Conservation (phyloP, 2,113 vertebrate species). For the Colaptes auratus region DNA sequence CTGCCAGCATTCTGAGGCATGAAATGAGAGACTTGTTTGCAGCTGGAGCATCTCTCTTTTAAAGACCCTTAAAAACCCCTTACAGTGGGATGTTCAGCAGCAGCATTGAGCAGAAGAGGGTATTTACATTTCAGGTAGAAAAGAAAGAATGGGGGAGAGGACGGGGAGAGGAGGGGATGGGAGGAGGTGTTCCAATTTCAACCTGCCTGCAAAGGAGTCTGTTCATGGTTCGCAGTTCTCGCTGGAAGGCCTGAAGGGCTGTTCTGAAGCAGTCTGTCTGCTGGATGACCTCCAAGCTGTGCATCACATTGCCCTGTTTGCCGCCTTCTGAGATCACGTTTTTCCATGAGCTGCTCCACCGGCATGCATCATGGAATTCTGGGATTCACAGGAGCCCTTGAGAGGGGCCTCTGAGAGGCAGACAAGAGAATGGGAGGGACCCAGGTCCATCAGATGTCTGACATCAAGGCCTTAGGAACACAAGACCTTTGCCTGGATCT, state of each 20-base stretch:
- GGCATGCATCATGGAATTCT: background rate
- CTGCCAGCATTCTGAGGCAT: background rate
- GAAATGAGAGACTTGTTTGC: background rate
- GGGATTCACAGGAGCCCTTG: background rate
- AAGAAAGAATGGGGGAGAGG: background rate
- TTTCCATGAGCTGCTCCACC: background rate
- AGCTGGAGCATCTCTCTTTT: background rate
- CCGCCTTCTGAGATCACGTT: background rate
- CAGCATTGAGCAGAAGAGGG: background rate
- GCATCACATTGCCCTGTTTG: no score
- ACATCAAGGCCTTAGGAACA: background rate
- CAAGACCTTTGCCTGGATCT: background rate
- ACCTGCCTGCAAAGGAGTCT: background rate
- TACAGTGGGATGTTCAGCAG: background rate
- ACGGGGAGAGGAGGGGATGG: no score
- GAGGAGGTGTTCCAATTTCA: background rate
- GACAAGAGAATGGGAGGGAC: background rate
- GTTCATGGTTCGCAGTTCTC: background rate
- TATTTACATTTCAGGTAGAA: background rate
- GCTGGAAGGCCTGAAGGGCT: background rate
- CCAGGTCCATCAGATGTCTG: background rate
- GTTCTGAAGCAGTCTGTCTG: background rate
- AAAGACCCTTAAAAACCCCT: background rate
- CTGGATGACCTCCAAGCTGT: background rate
- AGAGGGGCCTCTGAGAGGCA: background rate